These are phyloP conservation scores for Macaria liturata DNA, from an alignment of 2,888 invertebrate genomes.

Conservation along the genomic window DNA sequence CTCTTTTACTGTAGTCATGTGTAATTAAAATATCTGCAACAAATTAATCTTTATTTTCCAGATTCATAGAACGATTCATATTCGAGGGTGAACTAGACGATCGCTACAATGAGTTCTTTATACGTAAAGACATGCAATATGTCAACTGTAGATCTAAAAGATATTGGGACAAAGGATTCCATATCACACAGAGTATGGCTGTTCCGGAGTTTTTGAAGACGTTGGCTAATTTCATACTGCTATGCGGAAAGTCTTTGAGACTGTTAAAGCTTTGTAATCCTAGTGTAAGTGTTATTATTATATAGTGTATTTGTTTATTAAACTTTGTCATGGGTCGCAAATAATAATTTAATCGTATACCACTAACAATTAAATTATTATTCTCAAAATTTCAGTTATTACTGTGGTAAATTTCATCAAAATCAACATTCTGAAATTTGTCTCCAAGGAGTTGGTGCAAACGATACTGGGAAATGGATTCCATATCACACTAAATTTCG, in stretches of 20 bases:
- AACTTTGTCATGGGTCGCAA: too few relatives aligned
- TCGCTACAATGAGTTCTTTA: slow-evolving; percentile 92
- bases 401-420: too few relatives aligned
- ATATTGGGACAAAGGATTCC: slow-evolving; percentile 87
- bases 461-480: too few relatives aligned
- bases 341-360: too few relatives aligned
- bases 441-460: too few relatives aligned
- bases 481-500: too few relatives aligned
- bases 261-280: slow-evolving; percentile 88
- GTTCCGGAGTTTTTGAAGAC: slow-evolving; percentile 88
- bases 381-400: too few relatives aligned
- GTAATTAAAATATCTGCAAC: not conserved
- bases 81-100: slow-evolving; percentile 93
- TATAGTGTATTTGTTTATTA: too few relatives aligned
- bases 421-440: too few relatives aligned
- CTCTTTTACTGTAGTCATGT: not conserved
- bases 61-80: slow-evolving; percentile 92
- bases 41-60: slow-evolving; percentile 39
- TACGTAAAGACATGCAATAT: slow-evolving; percentile 87
- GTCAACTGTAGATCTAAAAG: slow-evolving; percentile 84
- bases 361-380: too few relatives aligned
- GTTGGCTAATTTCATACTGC: slow-evolving; percentile 85
- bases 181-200: slow-evolving; percentile 72
- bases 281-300: slow-evolving; percentile 75
- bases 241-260: slow-evolving; percentile 89